These are phyloP conservation scores for Solea senegalensis DNA, from an alignment of 2,113 vertebrate species.

Conservation along the genomic window DNA sequence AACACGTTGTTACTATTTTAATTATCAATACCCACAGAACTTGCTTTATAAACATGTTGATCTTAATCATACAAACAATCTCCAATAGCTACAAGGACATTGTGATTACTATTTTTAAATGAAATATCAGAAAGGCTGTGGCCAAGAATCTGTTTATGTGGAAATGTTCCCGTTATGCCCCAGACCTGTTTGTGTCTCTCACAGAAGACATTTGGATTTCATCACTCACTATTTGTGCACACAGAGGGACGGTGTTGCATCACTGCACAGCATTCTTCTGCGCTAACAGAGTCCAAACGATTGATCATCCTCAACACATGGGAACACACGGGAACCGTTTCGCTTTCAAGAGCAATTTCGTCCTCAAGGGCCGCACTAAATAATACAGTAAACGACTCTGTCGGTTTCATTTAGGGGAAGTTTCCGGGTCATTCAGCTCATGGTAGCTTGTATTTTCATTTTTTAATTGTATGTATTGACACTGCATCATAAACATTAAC, in stretches of 20 bases:
- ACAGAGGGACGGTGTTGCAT: conserved; percentile 49
- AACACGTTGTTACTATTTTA: neutral
- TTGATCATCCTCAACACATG: conserved; percentile 35
- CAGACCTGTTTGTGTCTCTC: conserved; percentile 60
- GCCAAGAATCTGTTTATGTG: conserved; percentile 53
- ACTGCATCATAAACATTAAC: too few species aligned
- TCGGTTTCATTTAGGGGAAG: too few species aligned
- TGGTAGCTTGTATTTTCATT: too few species aligned
- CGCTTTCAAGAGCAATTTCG: neutral
- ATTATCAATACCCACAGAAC: neutral
- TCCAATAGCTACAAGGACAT: conserved; percentile 19
- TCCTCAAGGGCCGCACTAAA: neutral
- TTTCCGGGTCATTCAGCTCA: too few species aligned
- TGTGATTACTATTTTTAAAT: conserved; percentile 12
- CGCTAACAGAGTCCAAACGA: conserved; percentile 24
- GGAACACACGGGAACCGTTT: neutral
- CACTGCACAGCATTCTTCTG: conserved; percentile 44
- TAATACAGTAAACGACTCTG: too few species aligned
- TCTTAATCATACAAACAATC: neutral
- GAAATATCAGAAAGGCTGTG: conserved; percentile 6
- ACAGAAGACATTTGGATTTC: conserved; percentile 59
- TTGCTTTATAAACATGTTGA: neutral
- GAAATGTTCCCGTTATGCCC: conserved; percentile 42
- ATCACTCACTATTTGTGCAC: conserved; percentile 52
- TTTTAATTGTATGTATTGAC: too few species aligned